Conservation (phyloP, 30 jellyfish, hydroid and myxozoan genomes). For the Pelagia noctiluca region DNA sequence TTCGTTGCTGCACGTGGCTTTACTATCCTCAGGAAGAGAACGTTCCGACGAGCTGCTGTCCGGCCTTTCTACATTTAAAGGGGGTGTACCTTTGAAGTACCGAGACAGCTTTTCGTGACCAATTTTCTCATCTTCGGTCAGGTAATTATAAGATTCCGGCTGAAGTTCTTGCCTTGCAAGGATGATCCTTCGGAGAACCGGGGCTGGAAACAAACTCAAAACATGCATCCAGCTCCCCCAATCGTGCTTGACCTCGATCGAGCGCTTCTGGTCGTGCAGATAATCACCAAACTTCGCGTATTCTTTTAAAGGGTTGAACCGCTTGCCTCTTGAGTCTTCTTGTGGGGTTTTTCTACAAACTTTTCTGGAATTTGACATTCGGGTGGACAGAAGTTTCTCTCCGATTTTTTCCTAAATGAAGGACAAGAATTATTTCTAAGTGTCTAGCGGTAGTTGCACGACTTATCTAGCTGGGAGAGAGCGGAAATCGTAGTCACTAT, state of each 20-base stretch:
- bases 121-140: slow-evolving; percentile 64
- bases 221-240: slow-evolving; percentile 45
- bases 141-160: slow-evolving; percentile 51
- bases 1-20: background rate
- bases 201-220: slow-evolving; percentile 18
- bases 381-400: slow-evolving; percentile 28
- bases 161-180: slow-evolving; percentile 62
- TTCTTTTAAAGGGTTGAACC: slow-evolving; percentile 26
- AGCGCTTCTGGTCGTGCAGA: slow-evolving; percentile 44
- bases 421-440: background rate
- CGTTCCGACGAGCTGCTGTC: slow-evolving; percentile 18
- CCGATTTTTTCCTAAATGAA: slow-evolving; percentile 42
- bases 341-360: background rate
- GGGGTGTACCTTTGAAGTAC: slow-evolving; percentile 24
- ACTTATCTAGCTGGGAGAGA: no score
- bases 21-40: background rate
- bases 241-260: slow-evolving; percentile 12
- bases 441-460: no score
- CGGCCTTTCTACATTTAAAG: slow-evolving; percentile 34
- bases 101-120: slow-evolving; percentile 59
- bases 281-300: slow-evolving; percentile 54
- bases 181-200: slow-evolving; percentile 26
- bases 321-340: background rate
- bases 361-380: slow-evolving; percentile 8
- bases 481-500: no score